phyloP scores from a whole-genome alignment of 1,140 invertebrate species.

The Argopecten irradians region DNA sequence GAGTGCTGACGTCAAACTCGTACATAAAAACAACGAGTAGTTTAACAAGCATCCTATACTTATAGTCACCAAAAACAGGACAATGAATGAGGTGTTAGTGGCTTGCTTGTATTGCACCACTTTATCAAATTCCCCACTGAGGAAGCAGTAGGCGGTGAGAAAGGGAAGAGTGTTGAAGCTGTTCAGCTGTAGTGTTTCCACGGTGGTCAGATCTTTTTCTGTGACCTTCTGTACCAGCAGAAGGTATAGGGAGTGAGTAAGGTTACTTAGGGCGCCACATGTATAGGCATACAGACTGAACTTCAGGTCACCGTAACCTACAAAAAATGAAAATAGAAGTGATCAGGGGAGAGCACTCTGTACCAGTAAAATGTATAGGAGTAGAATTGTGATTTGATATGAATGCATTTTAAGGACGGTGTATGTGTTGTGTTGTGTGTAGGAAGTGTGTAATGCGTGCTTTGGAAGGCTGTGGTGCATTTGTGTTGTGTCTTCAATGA shows the following conservation, averaged over 20 bases:
- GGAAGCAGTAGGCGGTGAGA: slow-evolving; percentile 66
- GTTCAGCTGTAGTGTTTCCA: slow-evolving; percentile 77
- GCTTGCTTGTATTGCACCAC: slow-evolving; percentile 53
- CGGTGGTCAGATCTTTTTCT: slow-evolving; percentile 70
- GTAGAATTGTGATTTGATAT: not conserved
- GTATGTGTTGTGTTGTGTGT: no score
- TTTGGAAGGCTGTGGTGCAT: no score
- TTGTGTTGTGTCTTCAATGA: no score
- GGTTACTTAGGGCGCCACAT: slow-evolving; percentile 77
- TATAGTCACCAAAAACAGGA: slow-evolving; percentile 74
- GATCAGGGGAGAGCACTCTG: not conserved
- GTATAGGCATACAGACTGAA: slow-evolving; percentile 77
- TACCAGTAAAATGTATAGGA: not conserved
- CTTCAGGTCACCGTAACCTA: slow-evolving; percentile 78
- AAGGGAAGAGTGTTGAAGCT: slow-evolving; percentile 78
- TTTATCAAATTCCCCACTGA: slow-evolving; percentile 67
- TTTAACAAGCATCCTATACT: slow-evolving; percentile 78
- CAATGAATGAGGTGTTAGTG: slow-evolving; percentile 67
- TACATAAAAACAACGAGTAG: slow-evolving; percentile 79
- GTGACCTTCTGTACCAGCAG: slow-evolving; percentile 77
- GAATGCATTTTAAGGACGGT: not conserved
- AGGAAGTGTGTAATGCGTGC: no score
- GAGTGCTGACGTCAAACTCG: slow-evolving; percentile 78
- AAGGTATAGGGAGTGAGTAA: slow-evolving; percentile 78
- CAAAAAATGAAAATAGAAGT: slow-evolving; percentile 44